Percentiles rank a stretch among this genome's conserved stretches.
Evolutionary conservation across 1,140 invertebrate species (phyloP).

Genomic region (Lepidotrigona ventralis): DNA sequence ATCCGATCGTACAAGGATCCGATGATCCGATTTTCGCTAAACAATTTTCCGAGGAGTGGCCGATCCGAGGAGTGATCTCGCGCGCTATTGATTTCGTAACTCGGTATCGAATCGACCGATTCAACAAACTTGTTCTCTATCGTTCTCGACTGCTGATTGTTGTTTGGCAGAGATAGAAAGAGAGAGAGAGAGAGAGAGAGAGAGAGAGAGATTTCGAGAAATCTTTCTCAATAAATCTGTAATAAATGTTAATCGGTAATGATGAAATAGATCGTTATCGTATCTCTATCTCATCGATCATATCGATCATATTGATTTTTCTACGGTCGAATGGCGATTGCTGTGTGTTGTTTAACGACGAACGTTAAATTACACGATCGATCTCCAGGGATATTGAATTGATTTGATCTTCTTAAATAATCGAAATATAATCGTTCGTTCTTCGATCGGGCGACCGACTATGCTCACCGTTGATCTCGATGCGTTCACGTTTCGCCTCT

Average conservation of each 20-base stretch:
- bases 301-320: neutral
- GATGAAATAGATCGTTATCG: neutral
- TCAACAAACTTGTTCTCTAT: neutral
- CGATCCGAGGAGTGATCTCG: neutral
- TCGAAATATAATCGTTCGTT: neutral
- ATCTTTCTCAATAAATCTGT: neutral
- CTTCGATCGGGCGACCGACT: neutral
- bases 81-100: neutral
- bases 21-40: neutral
- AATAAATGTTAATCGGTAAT: neutral
- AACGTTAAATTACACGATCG: neutral
- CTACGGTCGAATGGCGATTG: neutral
- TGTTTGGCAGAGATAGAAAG: neutral
- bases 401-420: too few relatives aligned
- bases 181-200: neutral
- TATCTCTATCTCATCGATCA: neutral
- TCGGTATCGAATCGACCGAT: neutral
- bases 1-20: neutral
- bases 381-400: too few relatives aligned
- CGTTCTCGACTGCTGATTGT: too few relatives aligned
- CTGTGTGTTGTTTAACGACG: neutral
- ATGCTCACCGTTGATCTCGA: slow-evolving; percentile 85
- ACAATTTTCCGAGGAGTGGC: slow-evolving; percentile 24
- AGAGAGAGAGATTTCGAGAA: neutral
- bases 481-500: slow-evolving; percentile 82